phyloP scores from a whole-genome alignment of 35 echinoderm and acorn worm species.

The Ptychodera flava region DNA sequence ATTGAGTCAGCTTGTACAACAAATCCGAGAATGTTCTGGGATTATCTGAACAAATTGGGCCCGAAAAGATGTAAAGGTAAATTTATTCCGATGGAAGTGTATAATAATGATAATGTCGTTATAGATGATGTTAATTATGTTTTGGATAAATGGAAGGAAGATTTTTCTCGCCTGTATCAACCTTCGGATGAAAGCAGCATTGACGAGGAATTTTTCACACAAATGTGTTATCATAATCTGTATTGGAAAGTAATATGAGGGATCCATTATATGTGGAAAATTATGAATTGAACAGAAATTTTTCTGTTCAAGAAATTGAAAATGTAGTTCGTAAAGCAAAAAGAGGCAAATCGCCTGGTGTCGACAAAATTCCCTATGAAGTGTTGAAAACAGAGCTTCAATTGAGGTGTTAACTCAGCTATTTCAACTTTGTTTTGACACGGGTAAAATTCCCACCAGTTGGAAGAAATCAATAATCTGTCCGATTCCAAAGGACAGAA shows the following conservation, averaged over 20 bases:
- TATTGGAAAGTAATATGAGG: background rate
- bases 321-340: background rate
- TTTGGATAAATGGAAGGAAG: slow-evolving; percentile 1
- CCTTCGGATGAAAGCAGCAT: background rate
- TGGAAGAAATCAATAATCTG: background rate
- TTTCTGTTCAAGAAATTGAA: background rate
- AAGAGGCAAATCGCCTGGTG: background rate
- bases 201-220: background rate
- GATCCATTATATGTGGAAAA: background rate
- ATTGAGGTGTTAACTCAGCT: background rate
- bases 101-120: background rate
- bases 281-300: background rate
- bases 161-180: background rate
- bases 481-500: background rate
- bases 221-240: background rate
- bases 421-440: background rate
- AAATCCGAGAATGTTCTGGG: background rate
- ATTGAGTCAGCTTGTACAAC: background rate
- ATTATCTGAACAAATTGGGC: background rate
- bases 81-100: background rate
- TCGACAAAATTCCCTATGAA: background rate
- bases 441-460: background rate
- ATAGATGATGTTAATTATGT: background rate
- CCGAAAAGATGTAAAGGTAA: background rate
- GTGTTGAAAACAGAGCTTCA: background rate